These are phyloP conservation scores for Rhinella marina DNA, from an alignment of 2,797 vertebrate species.

Conservation along the genomic window DNA sequence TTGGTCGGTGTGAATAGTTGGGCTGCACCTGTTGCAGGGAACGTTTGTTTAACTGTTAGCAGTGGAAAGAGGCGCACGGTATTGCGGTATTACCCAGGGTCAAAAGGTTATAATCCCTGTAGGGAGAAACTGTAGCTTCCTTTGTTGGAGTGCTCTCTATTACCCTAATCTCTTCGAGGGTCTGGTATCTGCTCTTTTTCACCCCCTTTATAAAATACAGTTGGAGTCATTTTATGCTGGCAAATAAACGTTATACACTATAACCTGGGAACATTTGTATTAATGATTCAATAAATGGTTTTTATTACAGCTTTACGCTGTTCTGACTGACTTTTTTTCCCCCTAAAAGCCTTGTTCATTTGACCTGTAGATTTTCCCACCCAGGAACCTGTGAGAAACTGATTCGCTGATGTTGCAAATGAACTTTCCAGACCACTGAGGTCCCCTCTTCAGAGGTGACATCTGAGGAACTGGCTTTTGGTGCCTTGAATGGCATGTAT, in stretches of 20 bases:
- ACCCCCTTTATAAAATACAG: neutral
- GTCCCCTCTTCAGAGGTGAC: conserved; percentile 42
- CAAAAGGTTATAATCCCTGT: conserved; percentile 50
- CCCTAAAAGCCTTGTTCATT: neutral
- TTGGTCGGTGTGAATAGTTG: conserved; percentile 35
- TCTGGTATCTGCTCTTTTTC: neutral
- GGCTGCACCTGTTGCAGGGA: conserved; percentile 51
- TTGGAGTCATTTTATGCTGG: neutral
- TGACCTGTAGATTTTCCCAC: conserved; percentile 30
- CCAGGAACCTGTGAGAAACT: conserved; percentile 21
- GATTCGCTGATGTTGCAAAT: conserved; percentile 37
- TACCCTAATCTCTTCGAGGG: too few relatives aligned
- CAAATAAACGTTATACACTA: neutral
- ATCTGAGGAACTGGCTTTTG: conserved; percentile 30
- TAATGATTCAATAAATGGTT: neutral
- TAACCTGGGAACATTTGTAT: neutral
- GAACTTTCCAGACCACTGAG: conserved; percentile 46
- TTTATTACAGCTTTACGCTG: neutral
- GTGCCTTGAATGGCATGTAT: conserved; percentile 35
- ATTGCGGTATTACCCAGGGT: conserved; percentile 41
- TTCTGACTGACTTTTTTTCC: neutral
- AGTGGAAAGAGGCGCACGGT: conserved; percentile 33
- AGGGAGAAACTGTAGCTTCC: conserved; percentile 34
- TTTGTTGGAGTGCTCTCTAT: conserved; percentile 30
- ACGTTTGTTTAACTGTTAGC: conserved; percentile 52